Base-by-base conservation (phyloP, 2,113 vertebrate genomes). In the Charina bottae region DNA sequence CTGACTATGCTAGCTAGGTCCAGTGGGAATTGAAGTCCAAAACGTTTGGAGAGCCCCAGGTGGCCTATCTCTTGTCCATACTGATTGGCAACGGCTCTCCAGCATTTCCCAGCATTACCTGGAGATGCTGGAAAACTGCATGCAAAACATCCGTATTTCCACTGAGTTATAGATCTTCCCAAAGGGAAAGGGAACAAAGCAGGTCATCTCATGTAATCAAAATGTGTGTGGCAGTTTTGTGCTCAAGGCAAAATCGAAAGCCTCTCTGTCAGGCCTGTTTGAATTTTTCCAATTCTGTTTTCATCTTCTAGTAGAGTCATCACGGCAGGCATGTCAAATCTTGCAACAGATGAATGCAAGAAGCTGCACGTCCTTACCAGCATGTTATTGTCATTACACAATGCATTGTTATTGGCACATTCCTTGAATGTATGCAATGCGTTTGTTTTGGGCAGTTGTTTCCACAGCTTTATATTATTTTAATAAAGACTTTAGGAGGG, bases 221-320 rank as follows among this genome's bases (percentile, higher is more conserved):
- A 0, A 93, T 95, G 92, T 53, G 83, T 95, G 88, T 85, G 33
- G 1, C 49, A 68, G 89, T 91, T 83, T 83, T 91, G 72, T n/a
- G 90, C 87, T 93, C 83, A 89, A 3, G 87, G 90, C 85, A 85
- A n/a, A 59, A 90, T 33, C 11, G 33, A 62, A 85, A 46, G 58
- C 15, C n/a, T n/a, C n/a, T 23, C 55, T 24, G 92, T 93, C 85
- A 83, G 60, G 90, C 58, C 85, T 93, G 89, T 89, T 13, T 91
- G 87, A 5, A 68, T 92, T 88, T 49, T 93, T 91, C 49, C 0
- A 64, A 88, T 87, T 94, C 92, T 89, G 90, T 94, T 92, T 95
- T 93, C 53, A 5, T 55, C 90, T 93, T 93, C 88, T 92, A 88
- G 93, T 59, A 11, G 2, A 83, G 33, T 46, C 62, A 83, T 84